phyloP scores from a whole-genome alignment of 2,888 invertebrate genomes.

The Lasioglossum marginatum region DNA sequence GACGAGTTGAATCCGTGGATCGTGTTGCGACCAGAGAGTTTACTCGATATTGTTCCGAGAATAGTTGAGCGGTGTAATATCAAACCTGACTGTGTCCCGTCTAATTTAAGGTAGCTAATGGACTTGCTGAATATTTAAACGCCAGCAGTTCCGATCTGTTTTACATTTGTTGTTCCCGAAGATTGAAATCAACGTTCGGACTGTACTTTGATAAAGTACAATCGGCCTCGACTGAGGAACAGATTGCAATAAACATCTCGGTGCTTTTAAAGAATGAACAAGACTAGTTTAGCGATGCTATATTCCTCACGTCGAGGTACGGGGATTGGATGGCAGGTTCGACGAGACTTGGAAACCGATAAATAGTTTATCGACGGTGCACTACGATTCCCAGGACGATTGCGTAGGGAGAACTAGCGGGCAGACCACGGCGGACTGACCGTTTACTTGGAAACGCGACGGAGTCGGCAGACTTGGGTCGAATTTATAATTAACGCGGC shows the following conservation, averaged over 20 bases:
- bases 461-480: constrained; percentile 67
- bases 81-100: background rate
- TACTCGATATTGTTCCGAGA: constrained; percentile 38
- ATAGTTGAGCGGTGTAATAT: constrained; percentile 2
- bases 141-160: no score
- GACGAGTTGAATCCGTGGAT: background rate
- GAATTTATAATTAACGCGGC: constrained; percentile 79
- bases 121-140: background rate
- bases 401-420: constrained; percentile 51
- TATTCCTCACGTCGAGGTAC: background rate
- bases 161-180: no score
- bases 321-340: constrained; percentile 4
- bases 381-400: constrained; percentile 56
- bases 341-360: constrained; percentile 32
- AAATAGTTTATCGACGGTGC: constrained; percentile 64
- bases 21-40: constrained; percentile 1
- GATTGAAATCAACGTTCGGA: background rate
- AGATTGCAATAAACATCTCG: background rate
- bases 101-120: background rate
- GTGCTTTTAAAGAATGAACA: background rate
- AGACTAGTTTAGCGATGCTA: background rate
- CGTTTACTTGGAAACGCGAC: constrained; percentile 68
- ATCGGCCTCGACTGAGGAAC: background rate
- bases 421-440: constrained; percentile 65
- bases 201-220: background rate